A percentile compares a stretch with the other conserved stretches of the same genome.
These are phyloP conservation scores for Mycalesis mineus DNA, from an alignment of 2,888 invertebrate genomes.

Conservation along the genomic window DNA sequence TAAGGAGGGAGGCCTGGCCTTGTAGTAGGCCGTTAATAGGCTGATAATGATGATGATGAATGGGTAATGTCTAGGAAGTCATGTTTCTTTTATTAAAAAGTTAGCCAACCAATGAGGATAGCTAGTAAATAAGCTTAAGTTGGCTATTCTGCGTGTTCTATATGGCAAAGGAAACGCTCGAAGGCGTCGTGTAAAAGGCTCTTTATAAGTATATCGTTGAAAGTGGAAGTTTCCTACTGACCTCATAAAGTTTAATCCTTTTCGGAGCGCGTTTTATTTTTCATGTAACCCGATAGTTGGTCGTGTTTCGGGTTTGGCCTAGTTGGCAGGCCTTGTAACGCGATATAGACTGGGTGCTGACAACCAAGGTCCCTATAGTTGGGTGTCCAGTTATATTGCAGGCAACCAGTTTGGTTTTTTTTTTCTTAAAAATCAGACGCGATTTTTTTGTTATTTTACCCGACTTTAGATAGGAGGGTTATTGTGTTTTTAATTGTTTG, in stretches of 20 bases:
- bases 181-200: too few relatives aligned
- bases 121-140: neutral
- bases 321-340: slow-evolving; percentile 24
- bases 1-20: too few relatives aligned
- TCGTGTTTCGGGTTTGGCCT: slow-evolving; percentile 24
- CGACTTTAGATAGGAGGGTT: too few relatives aligned
- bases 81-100: too few relatives aligned
- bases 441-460: neutral
- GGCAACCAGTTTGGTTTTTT: neutral
- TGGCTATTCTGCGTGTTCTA: too few relatives aligned
- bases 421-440: neutral
- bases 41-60: too few relatives aligned
- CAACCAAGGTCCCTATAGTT: slow-evolving; percentile 14
- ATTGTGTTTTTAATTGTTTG: too few relatives aligned
- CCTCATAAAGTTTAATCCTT: neutral
- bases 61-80: too few relatives aligned
- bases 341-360: slow-evolving; percentile 14
- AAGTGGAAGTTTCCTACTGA: neutral
- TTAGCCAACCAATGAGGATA: too few relatives aligned
- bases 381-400: slow-evolving; percentile 20
- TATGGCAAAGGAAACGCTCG: too few relatives aligned
- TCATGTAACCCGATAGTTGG: slow-evolving; percentile 24
- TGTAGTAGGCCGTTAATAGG: too few relatives aligned
- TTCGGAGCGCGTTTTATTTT: slow-evolving; percentile 18
- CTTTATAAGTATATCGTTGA: neutral